Base-by-base conservation (phyloP, 1,140 invertebrate species). In the Trichonephila clavipes region DNA sequence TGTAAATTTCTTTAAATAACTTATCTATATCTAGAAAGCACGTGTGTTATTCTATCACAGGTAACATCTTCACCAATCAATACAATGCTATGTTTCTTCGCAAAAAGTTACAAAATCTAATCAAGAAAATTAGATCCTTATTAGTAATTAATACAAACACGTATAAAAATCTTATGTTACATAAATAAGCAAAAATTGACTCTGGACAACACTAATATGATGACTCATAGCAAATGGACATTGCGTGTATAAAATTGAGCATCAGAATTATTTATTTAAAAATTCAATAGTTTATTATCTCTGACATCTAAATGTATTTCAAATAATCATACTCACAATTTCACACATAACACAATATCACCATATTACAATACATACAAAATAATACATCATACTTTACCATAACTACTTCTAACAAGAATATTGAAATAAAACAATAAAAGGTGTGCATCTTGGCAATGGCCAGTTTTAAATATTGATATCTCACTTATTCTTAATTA, bases 21-120 rank as follows among this genome's bases (percentile, higher is more conserved):
- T 28, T 19, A 77, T 40, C 72, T 77, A 77, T 18, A 77, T 40
- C 18, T 77, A 77, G 28, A 34, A 40, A 77, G 72, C 72, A 77
- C 6, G 12, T 77, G n/a, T 40, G n/a, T 40, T 77, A 77, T 18
- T 77, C 72, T 77, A 77, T 77, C 72, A 77, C 72, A 77, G 72
- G 34, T 77, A 77, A 34, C 66, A 69, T 24, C 10, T 69, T 12
- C 28, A 16, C 28, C 12, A 77, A 16, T 77, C 34, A 40, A 18
- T 77, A 77, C 2, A 24, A 24, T 24, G 19, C 66, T 69, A 69
- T n/a, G 61, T 14, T 40, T 34, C 14, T 77, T 77, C 18, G 34
- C 4, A 77, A 40, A 72, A 72, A 77, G 72, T 34, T 77, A 34
- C 34, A 34, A 40, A 51, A 6, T 77, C 28, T 18, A 18, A 77